A percentile compares a stretch with the other conserved stretches of the same genome.
These are phyloP conservation scores for Arbacia lixula DNA, from an alignment of 53 echinoderm and acorn worm genomes.

Conservation along the genomic window DNA sequence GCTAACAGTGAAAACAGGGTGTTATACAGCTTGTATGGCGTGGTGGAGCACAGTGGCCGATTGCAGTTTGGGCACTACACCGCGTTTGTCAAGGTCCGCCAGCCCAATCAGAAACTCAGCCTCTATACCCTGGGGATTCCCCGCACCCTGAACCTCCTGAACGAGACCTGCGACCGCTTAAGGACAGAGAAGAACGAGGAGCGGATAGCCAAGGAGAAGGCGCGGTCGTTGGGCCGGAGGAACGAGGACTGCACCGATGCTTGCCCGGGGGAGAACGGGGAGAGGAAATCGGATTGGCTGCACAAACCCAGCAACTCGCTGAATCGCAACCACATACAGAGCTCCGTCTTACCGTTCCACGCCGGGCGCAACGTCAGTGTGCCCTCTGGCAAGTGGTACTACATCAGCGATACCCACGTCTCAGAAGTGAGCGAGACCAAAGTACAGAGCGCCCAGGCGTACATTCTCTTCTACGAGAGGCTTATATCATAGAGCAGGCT, in stretches of 20 bases:
- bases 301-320: constrained; percentile 28
- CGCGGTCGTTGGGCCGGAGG: constrained; percentile 25
- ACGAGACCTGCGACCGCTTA: constrained; percentile 28
- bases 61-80: constrained; percentile 99
- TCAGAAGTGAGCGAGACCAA: constrained; percentile 87
- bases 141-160: constrained; percentile 65
- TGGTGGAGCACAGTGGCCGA: constrained; percentile 96
- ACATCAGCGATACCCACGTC: constrained; percentile 95
- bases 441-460: constrained; percentile 89
- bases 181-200: constrained; percentile 37
- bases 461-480: constrained; percentile 96
- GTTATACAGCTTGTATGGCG: constrained; percentile 84
- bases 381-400: constrained; percentile 93
- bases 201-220: constrained; percentile 37
- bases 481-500: constrained; percentile 71
- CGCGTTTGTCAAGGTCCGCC: constrained; percentile 90
- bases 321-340: constrained; percentile 53
- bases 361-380: constrained; percentile 63
- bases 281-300: constrained; percentile 24
- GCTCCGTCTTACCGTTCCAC: constrained; percentile 52
- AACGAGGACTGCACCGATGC: constrained; percentile 41
- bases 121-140: constrained; percentile 80
- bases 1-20: constrained; percentile 87
- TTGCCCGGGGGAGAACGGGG: constrained; percentile 3
- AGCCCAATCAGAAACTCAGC: constrained; percentile 71